phyloP scores from a whole-genome alignment of 2,113 vertebrate genomes.

The Isichthys henryi region DNA sequence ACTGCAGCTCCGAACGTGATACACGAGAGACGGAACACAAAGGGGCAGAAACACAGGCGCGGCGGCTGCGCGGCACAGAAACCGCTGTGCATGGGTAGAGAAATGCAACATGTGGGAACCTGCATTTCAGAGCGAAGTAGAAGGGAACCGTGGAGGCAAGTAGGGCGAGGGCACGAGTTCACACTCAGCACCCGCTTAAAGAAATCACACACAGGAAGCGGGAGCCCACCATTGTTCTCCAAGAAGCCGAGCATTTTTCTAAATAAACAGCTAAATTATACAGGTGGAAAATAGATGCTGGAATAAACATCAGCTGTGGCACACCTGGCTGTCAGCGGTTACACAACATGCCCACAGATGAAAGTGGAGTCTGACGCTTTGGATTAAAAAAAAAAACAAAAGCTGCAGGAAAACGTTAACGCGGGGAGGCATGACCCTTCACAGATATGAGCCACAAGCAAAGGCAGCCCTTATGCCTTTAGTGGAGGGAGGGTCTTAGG shows the following conservation, averaged over 20 bases:
- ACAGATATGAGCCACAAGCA: not conserved
- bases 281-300: not conserved
- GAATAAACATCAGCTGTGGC: slow-evolving; percentile 2
- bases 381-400: not conserved
- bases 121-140: not conserved
- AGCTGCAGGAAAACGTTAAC: not conserved
- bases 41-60: not conserved
- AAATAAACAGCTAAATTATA: not conserved
- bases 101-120: not conserved
- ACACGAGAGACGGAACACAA: not conserved
- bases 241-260: not conserved
- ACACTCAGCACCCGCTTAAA: not conserved
- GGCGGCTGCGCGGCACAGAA: not conserved
- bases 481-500: not conserved
- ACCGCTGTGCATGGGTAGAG: not conserved
- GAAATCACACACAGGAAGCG: not conserved
- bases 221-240: slow-evolving; percentile 2
- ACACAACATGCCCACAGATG: not conserved
- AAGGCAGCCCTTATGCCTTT: too few species aligned
- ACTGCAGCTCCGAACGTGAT: not conserved
- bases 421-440: not conserved
- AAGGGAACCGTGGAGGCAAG: not conserved
- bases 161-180: not conserved
- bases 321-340: slow-evolving; percentile 14
- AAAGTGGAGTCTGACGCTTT: not conserved